Evolutionary conservation across 2,797 vertebrate genomes (phyloP), one percentile per base, ranked within the genome.

Genomic region (Sitta carolinensis): DNA sequence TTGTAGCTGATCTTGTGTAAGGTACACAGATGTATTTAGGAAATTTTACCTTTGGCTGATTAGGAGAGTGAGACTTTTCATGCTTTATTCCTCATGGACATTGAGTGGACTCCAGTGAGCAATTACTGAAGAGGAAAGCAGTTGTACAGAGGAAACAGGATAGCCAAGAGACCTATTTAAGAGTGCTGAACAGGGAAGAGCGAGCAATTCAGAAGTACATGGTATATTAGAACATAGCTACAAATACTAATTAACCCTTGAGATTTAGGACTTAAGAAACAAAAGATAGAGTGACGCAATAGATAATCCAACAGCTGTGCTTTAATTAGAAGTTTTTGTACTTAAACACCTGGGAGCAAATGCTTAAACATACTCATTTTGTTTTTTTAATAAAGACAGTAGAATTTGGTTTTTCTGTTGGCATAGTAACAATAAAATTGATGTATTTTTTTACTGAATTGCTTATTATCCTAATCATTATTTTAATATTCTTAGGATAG

Each of bases 71-170:
- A 86, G 45, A 5, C 16, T 84, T 94, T 62, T 80, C 34, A 34
- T 87, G 23, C 34, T 73, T 85, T 94, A 55, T 89, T 92, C 52
- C 63, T 89, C 36, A 14, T 2, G 36, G 54, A 51, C n/a, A 67
- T 79, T 75, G 51, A 73, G 26, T 34, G 58, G 38, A 45, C 57
- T 90, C 30, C 73, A 64, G 17, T 27, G 81, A 79, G 38, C 96
- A 94, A 97, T 97, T 97, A 84, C 95, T 94, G 87, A 47, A 72
- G 84, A 76, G 79, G 43, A 59, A 95, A 93, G 50, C 26, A 5
- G 30, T 81, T 68, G 51, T 40, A 2, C 52, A 89, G 84, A 93
- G 95, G 95, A 97, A 98, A 95, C 76, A 74, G 84, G 81, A 94
- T 66, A 94, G 45, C 90, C 74, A 97, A 94, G 81, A 80, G 78